Evolutionary conservation across 2,888 invertebrate genomes (phyloP), one percentile per base, ranked within the genome.

Genomic region (Acleris holmiana): DNA sequence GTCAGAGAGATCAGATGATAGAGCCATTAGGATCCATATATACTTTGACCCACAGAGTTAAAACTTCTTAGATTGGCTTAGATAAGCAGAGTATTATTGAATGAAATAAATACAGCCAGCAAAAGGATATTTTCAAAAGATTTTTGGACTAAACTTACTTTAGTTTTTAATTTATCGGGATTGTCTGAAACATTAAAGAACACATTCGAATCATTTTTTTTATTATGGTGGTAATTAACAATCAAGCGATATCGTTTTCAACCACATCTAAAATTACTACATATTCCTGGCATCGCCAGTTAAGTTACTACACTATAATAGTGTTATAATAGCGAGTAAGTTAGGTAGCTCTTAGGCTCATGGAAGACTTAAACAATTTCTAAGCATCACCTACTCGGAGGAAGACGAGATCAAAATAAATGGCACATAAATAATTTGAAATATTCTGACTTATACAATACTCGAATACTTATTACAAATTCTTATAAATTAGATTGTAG

Each of bases 321-420:
- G 8, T 17, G 55, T 10, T 55, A 44, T 23, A 23, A 21, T 40
- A 18, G 15, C 18, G 15, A 40, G 29, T 51, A 25, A 25, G 13
- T n/a, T n/a, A 23, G 48, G 40, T 21, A 62, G 48, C 18, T 57
- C 51, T 48, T 25, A 47, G 46, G 44, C 21, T 67, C 67, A 71
- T 75, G 78, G 78, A 80, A 81, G 77, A 81, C 76, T 67, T 66
- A 49, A 49, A 47, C 41, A 63, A 41, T 23, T 59, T 67, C 49
- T 23, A 67, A 56, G 49, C 55, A 66, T 64, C 61, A 65, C 66
- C 47, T 61, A 56, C 25, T 54, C 55, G 35, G 61, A 81, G 88
- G 88, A 89, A 88, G 86, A 87, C 87, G 91, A 91, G 91, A 91
- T 91, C 91, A 88, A 78, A 73, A 76, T 70, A 69, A 83, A 88